Base-by-base conservation (phyloP, 2,888 invertebrate genomes). In the Trachelus troglodyta region DNA sequence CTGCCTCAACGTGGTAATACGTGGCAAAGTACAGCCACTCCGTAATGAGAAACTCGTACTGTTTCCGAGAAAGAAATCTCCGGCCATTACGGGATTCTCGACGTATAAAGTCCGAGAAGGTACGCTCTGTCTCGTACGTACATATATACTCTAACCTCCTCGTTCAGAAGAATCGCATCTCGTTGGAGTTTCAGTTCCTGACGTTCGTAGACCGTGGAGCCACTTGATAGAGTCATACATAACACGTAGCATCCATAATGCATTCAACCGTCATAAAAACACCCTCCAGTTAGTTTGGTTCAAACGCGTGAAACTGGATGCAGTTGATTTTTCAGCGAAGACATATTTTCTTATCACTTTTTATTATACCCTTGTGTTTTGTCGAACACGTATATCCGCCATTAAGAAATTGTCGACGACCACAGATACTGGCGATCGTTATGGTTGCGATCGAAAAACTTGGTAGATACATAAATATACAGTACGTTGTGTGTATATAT, bases 161-260 rank as follows among this genome's bases (percentile, higher is more conserved):
- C 40, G 37, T 4, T 3, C 15, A 69, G 33, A 69, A 30, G 30
- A 30, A 33, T 69, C 69, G 69, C 69, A 69, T 30, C 33, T 33
- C 30, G 69, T 12, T 33, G 69, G 1, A 69, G 31, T 33, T 30
- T 33, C 30, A 69, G 69, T 69, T 34, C 78, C 79, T 78, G 81
- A 78, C 75, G 23, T 34, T 69, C 30, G 69, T 33, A 71, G 69
- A 73, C 35, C 76, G 35, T 74, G 68, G 77, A 74, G 85, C 75
- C 12, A 82, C 85, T 86, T 88, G 89, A 90, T 90, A 90, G 89
- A 90, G 90, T 89, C 90, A 90, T 91, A 90, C 89, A 88, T 90
- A 90, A 90, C 88, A 85, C 85, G 81, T 80, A 84, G 83, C 90
- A 90, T 90, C 89, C 89, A 90, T 91, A 90, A 91, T 91, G 90